A percentile compares a stretch with the other conserved stretches of the same genome.
Conservation (phyloP, 2,797 vertebrate species). For the Xiphorhynchus erythropygius region DNA sequence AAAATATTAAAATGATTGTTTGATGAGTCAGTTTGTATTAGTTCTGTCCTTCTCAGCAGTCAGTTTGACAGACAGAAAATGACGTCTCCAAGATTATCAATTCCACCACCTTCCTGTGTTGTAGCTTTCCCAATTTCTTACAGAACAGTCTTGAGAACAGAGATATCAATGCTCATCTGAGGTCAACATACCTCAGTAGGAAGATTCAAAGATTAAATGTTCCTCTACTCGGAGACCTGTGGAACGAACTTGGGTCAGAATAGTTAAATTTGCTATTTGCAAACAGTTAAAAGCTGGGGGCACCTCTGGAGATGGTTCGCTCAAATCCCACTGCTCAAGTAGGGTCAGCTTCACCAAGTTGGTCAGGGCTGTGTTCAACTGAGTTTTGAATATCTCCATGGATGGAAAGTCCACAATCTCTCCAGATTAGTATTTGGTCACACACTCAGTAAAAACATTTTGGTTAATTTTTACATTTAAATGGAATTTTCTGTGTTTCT, state of each 20-base stretch:
- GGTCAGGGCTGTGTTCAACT: fast-evolving
- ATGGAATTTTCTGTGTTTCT: not conserved
- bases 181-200: fast-evolving
- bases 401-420: not conserved
- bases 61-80: not conserved
- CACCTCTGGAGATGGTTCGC: not conserved
- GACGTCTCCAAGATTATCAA: not conserved
- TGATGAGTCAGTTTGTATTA: not conserved
- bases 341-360: not conserved
- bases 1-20: not conserved
- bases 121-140: not conserved
- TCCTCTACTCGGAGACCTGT: not conserved
- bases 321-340: not conserved
- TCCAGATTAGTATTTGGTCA: not conserved
- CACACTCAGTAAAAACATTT: not conserved
- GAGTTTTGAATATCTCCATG: not conserved
- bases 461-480: not conserved
- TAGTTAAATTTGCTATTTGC: not conserved
- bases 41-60: not conserved
- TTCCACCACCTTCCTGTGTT: fast-evolving
- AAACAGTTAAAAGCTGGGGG: not conserved
- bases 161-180: not conserved
- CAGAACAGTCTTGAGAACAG: not conserved
- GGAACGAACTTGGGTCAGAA: not conserved
- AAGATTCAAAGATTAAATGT: not conserved